A percentile compares a stretch with the other conserved stretches of the same genome.
These are phyloP conservation scores for Nestor notabilis DNA, from an alignment of 2,113 vertebrate species.

Conservation along the genomic window DNA sequence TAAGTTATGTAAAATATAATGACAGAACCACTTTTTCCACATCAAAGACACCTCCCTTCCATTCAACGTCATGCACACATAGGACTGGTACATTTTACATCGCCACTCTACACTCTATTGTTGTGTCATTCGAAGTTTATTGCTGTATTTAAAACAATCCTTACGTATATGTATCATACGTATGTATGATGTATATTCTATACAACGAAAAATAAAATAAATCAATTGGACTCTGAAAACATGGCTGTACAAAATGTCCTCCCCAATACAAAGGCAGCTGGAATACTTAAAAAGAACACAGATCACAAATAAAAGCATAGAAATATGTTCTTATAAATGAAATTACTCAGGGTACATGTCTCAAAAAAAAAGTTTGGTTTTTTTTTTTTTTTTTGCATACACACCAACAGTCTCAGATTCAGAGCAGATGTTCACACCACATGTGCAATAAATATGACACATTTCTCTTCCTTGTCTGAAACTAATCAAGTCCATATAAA, in stretches of 20 bases:
- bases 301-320: neutral
- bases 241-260: neutral
- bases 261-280: neutral
- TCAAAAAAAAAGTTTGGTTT: neutral
- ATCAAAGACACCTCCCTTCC: neutral
- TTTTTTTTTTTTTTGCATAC: neutral
- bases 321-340: neutral
- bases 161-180: neutral
- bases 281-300: neutral
- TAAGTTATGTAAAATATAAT: neutral
- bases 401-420: neutral
- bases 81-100: neutral
- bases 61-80: neutral
- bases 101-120: neutral
- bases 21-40: neutral
- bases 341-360: neutral
- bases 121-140: neutral
- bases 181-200: neutral
- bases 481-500: neutral
- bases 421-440: neutral
- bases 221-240: neutral
- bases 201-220: neutral
- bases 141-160: neutral
- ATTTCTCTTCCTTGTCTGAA: neutral
- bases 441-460: neutral